phyloP scores from a whole-genome alignment of 2,888 invertebrate genomes.

The Drosophila pseudotalamancana region DNA sequence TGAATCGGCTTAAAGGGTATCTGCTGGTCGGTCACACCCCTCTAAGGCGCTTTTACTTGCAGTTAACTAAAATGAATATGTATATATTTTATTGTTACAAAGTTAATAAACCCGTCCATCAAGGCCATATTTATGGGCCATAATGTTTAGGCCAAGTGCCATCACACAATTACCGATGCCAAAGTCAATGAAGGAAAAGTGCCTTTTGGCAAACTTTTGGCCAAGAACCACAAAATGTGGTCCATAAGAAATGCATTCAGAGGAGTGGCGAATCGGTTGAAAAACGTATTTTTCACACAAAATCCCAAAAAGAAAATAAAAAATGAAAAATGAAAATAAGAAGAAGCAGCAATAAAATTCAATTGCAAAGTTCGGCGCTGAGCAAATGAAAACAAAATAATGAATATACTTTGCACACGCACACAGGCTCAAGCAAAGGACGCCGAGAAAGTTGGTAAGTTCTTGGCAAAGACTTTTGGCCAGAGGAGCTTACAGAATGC shows the following conservation, averaged over 20 bases:
- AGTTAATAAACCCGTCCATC: conserved; percentile 5
- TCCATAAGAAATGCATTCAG: conserved; percentile 16
- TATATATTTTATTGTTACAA: no score
- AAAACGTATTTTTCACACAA: no score
- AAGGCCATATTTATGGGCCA: background rate
- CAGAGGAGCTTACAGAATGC: conserved; percentile 27
- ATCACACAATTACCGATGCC: conserved; percentile 52
- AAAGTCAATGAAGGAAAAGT: conserved; percentile 48
- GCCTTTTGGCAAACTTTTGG: conserved; percentile 21
- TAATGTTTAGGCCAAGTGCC: conserved; percentile 11
- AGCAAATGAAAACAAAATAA: conserved; percentile 71
- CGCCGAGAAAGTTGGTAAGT: conserved; percentile 68
- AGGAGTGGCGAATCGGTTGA: no score
- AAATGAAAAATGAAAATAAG: no score
- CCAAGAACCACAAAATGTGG: conserved; percentile 28
- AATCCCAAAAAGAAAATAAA: no score
- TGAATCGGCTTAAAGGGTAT: no score
- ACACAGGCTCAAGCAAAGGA: conserved; percentile 38
- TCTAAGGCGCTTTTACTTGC: no score
- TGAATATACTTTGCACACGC: conserved; percentile 61
- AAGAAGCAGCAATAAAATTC: conserved; percentile 72
- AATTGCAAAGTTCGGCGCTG: conserved; percentile 68
- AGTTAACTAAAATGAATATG: no score
- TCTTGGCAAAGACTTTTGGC: conserved; percentile 62
- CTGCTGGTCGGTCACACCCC: no score